Evolutionary conservation across 2,113 vertebrate genomes (phyloP).

Genomic region (Herpetotheres cachinnans): DNA sequence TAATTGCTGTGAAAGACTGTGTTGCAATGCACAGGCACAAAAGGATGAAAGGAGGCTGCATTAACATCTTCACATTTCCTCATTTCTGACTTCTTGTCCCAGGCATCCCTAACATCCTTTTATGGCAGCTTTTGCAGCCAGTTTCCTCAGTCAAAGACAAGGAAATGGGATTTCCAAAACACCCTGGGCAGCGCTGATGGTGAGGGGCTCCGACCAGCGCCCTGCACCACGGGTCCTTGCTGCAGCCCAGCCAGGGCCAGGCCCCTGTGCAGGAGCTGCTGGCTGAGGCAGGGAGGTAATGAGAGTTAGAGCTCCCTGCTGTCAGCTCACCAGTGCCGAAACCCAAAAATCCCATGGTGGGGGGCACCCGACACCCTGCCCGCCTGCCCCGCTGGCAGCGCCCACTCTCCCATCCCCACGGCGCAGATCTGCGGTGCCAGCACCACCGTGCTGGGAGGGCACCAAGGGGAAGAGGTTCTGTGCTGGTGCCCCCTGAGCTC

Average conservation of each 20-base stretch:
- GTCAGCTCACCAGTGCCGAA: neutral
- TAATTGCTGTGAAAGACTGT: neutral
- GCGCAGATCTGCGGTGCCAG: rapidly evolving
- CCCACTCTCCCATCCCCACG: rapidly evolving
- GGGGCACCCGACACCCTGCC: neutral
- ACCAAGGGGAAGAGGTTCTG: neutral
- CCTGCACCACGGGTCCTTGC: too few species aligned
- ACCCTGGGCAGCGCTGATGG: neutral
- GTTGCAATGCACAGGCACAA: conserved; percentile 10
- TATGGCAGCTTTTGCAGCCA: neutral
- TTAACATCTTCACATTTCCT: conserved; percentile 7
- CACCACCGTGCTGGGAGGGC: neutral
- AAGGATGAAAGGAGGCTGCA: conserved; percentile 44
- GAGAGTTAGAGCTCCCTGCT: neutral
- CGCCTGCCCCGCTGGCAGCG: rapidly evolving
- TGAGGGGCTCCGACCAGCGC: neutral
- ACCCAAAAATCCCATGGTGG: neutral
- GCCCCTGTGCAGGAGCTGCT: neutral
- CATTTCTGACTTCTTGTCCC: neutral
- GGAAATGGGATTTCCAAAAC: conserved; percentile 21
- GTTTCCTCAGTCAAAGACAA: conserved; percentile 3
- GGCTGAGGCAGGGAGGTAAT: neutral
- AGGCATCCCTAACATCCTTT: neutral
- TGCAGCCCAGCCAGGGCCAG: rapidly evolving
- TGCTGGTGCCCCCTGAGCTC: neutral